Evolutionary conservation across 2,113 vertebrate genomes (phyloP).

Genomic region (Vombatus ursinus): DNA sequence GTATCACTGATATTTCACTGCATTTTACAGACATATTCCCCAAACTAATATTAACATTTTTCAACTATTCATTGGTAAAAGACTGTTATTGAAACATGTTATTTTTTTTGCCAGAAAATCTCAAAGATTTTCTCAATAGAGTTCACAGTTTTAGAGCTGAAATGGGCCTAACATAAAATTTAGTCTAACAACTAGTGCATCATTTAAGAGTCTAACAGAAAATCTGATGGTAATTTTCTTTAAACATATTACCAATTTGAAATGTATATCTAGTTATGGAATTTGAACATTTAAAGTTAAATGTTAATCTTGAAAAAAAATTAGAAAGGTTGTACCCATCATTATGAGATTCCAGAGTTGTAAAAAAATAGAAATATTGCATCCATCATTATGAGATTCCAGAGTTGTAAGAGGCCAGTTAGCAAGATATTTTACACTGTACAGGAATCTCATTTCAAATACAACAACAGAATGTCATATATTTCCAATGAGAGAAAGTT

Average conservation of each 20-base stretch:
- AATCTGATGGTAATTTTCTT: neutral
- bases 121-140: neutral
- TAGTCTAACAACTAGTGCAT: too few species aligned
- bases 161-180: neutral
- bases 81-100: neutral
- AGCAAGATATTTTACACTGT: neutral
- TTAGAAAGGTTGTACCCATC: neutral
- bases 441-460: neutral
- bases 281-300: too few species aligned
- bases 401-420: neutral
- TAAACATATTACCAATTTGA: too few species aligned
- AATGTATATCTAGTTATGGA: too few species aligned
- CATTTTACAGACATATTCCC: neutral
- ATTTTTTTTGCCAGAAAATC: neutral
- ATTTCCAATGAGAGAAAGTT: neutral
- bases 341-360: too few species aligned
- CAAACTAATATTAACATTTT: neutral
- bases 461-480: neutral
- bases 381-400: neutral
- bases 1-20: neutral
- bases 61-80: neutral
- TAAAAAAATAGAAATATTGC: too few species aligned
- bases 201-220: neutral
- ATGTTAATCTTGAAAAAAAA: neutral
- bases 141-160: neutral